Evolutionary conservation across 1,140 invertebrate genomes (phyloP).

Genomic region (Caenorhabditis briggsae): DNA sequence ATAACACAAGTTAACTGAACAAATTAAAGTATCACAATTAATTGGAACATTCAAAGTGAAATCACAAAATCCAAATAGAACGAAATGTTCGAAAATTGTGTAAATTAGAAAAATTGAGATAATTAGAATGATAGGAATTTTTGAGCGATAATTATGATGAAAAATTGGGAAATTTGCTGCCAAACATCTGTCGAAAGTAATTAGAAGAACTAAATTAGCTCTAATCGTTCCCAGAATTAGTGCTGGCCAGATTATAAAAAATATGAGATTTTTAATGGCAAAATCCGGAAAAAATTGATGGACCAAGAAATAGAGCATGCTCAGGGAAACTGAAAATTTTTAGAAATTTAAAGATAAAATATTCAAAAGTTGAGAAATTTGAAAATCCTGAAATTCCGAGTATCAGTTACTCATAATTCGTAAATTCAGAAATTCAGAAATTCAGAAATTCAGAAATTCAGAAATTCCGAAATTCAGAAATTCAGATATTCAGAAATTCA

Average conservation of each 20-base stretch:
- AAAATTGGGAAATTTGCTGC: neutral
- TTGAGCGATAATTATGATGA: neutral
- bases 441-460: too few relatives aligned
- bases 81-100: neutral
- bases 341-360: neutral
- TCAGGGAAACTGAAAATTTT: slow-evolving; percentile 1
- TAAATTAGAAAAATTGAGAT: neutral
- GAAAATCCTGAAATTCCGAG: too few relatives aligned
- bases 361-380: neutral
- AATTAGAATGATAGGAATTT: neutral
- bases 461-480: too few relatives aligned
- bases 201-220: neutral
- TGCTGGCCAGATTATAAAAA: neutral
- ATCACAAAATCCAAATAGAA: neutral
- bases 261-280: neutral
- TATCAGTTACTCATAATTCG: too few relatives aligned
- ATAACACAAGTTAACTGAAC: neutral
- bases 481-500: too few relatives aligned
- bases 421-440: too few relatives aligned
- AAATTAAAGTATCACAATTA: neutral
- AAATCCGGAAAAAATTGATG: neutral
- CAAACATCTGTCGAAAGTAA: neutral
- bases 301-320: neutral
- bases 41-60: neutral
- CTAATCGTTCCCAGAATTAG: neutral